These are phyloP conservation scores for Myrmophylax atrothorax DNA, from an alignment of 2,113 vertebrate species.

Conservation along the genomic window DNA sequence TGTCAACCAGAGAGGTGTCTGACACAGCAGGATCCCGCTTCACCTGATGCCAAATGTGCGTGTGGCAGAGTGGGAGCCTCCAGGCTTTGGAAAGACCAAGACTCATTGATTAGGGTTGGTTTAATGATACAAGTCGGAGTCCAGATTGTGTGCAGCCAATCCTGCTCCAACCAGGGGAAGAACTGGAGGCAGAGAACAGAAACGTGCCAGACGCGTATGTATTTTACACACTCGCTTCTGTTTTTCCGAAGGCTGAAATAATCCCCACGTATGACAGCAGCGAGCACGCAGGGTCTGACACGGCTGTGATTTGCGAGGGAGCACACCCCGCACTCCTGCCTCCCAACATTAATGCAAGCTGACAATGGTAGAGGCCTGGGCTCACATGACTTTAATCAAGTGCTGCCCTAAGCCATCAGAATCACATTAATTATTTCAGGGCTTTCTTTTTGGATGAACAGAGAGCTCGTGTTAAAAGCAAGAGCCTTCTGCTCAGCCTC, in stretches of 20 bases:
- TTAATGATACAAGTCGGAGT: background rate
- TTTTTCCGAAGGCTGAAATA: conserved; percentile 60
- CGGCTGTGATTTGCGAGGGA: conserved; percentile 26
- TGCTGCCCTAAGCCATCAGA: conserved; percentile 48
- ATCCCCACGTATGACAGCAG: conserved; percentile 9
- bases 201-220: background rate
- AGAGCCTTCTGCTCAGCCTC: conserved; percentile 6
- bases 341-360: conserved; percentile 68
- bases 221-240: conserved; percentile 6
- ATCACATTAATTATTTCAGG: conserved; percentile 72
- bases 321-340: conserved; percentile 26
- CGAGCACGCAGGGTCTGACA: conserved; percentile 1
- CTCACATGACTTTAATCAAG: conserved; percentile 70
- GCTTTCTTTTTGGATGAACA: conserved; percentile 50
- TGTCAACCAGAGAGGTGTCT: background rate
- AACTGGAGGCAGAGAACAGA: background rate
- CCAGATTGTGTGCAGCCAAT: accelerated
- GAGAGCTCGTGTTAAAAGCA: background rate
- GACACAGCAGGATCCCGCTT: background rate
- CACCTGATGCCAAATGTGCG: accelerated
- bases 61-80: background rate
- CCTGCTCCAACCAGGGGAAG: background rate
- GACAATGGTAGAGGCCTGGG: conserved; percentile 75
- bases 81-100: background rate
- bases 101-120: background rate